phyloP scores from a whole-genome alignment of 2,797 vertebrate species.

The Hoplostethus atlanticus region DNA sequence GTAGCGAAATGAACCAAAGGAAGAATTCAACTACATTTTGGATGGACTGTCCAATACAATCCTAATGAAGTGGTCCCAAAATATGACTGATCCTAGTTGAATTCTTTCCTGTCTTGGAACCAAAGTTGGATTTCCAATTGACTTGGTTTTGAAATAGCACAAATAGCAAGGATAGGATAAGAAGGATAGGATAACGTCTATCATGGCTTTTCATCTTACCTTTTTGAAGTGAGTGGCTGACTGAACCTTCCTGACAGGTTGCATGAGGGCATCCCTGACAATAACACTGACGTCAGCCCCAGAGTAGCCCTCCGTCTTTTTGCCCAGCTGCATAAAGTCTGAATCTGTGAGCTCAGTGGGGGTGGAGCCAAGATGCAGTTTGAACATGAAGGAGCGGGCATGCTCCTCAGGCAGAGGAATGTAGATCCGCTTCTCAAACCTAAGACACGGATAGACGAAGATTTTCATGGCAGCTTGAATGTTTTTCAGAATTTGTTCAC shows the following conservation, averaged over 20 bases:
- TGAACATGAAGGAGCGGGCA: constrained; percentile 91
- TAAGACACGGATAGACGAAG: constrained; percentile 56
- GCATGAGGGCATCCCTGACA: constrained; percentile 95
- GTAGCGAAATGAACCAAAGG: neutral
- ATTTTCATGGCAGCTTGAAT: neutral
- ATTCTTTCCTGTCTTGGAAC: neutral
- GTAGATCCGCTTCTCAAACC: constrained; percentile 98
- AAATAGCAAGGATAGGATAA: neutral
- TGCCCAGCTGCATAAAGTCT: constrained; percentile 89
- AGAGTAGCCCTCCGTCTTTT: constrained; percentile 92
- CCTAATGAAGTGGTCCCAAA: neutral
- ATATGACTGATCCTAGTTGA: neutral
- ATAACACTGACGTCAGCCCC: constrained; percentile 94
- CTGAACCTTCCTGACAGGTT: constrained; percentile 95
- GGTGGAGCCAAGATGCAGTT: constrained; percentile 91
- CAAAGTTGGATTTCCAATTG: neutral
- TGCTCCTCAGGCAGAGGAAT: constrained; percentile 84
- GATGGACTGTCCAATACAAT: neutral
- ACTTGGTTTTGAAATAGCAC: neutral
- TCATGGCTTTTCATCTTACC: constrained; percentile 71
- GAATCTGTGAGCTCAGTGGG: constrained; percentile 85
- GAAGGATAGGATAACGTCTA: neutral
- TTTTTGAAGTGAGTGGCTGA: constrained; percentile 95
- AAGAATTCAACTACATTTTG: neutral
- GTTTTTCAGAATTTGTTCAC: neutral